Evolutionary conservation across 2,113 vertebrate species (phyloP), one percentile per base, ranked within the genome.

Genomic region (Patagioenas fasciata): DNA sequence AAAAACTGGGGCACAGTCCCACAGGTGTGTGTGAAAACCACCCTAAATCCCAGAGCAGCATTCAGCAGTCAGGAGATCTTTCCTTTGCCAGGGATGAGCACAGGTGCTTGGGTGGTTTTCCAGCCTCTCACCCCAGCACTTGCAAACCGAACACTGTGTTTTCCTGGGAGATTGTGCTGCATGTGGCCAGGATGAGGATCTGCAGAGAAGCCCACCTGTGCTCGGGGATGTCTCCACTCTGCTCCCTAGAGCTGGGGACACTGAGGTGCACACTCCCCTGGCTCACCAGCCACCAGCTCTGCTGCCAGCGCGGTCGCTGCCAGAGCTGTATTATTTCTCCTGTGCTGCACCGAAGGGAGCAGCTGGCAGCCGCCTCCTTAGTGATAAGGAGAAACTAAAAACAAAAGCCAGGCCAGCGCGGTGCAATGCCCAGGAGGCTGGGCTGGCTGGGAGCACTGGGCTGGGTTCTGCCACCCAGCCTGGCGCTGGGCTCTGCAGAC

Each of bases 241-340:
- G 15, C 17, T 57, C 17, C 79, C 26, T n/a, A 11, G 64, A 12
- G 42, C 51, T 3, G 62, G 14, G 42, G 51, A 40, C 69, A 61
- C 34, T 0, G 1, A 36, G 26, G 51, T 1, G 0, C 26, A 60
- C 28, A 0, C 58, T 64, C 4, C 0, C 81, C 77, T 77, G 67
- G 77, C 80, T 64, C 24, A 15, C 28, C 29, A 54, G 32, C 23
- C 58, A 0, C 51, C 3, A 26, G 48, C 80, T 38, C 44, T 11
- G 34, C 62, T 69, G 86, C 65, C 69, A 65, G 34, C 1, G 1
- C 9, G 1, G 61, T 20, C 1, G 0, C 61, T 61, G 92, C 84
- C 85, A 71, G 88, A 29, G 73, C 64, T 58, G 47, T 47, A 51
- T 60, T 40, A 13, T 38, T 54, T 69, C 80, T 86, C 48, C 77